Percentiles rank a stretch among this genome's conserved stretches.
Evolutionary conservation across 2,113 vertebrate species (phyloP).

Genomic region (Atractosteus spatula): DNA sequence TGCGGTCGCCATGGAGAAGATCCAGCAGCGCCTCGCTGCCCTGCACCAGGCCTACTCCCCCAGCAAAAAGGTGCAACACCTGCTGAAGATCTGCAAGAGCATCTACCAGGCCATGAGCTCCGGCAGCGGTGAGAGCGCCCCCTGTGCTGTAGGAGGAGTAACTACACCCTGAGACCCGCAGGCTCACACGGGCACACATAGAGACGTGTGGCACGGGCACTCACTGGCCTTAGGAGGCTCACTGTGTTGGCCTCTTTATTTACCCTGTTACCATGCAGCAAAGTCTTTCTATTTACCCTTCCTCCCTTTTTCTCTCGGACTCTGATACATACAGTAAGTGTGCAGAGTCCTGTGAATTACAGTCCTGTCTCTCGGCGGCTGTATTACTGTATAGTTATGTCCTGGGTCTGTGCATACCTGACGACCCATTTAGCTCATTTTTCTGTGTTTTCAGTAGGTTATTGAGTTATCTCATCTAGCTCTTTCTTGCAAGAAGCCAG

Average conservation of each 20-base stretch:
- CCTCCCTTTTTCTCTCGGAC: constrained; percentile 1
- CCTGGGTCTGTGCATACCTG: too few species aligned
- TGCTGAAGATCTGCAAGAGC: constrained; percentile 79
- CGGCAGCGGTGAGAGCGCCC: constrained; percentile 47
- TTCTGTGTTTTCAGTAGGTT: too few species aligned
- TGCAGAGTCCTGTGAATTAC: too few species aligned
- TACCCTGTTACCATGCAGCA: background rate
- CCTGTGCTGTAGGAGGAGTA: background rate
- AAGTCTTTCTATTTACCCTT: background rate
- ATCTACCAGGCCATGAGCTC: constrained; percentile 77
- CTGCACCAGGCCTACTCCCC: constrained; percentile 77
- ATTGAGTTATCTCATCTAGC: too few species aligned
- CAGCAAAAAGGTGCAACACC: constrained; percentile 72
- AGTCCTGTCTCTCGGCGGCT: too few species aligned
- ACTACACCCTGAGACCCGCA: background rate
- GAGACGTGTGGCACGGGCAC: background rate
- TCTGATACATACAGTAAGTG: background rate
- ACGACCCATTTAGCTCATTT: too few species aligned
- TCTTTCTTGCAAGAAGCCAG: too few species aligned
- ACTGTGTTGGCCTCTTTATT: too few species aligned
- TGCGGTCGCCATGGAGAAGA: constrained; percentile 57
- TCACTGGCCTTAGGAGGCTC: too few species aligned
- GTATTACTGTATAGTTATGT: too few species aligned
- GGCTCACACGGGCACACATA: background rate
- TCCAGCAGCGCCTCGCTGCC: constrained; percentile 62